Evolutionary conservation across 2,797 vertebrate genomes (phyloP), one percentile per base, ranked within the genome.

Genomic region (Coilia nasus): DNA sequence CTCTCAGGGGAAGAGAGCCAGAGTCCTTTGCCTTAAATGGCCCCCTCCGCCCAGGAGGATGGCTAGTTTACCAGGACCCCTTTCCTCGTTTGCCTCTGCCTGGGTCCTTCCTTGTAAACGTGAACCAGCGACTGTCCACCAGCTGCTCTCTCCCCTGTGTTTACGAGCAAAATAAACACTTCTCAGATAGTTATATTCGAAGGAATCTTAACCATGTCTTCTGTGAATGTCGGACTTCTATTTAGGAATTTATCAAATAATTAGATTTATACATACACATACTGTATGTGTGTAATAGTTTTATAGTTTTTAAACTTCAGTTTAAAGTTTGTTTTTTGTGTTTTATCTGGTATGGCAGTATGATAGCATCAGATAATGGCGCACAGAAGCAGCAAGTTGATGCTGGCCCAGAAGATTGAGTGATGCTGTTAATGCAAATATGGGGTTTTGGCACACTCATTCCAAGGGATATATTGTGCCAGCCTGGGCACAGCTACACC

Each of bases 11-110:
- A 75, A 6, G 28, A 44, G 31, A n/a, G 35, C 31, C 35, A 78
- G 31, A 19, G 15, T 44, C 5, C 71, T 41, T 78, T 78, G 41
- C 71, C 71, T 44, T 78, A 78, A 31, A 78, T 78, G 71, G 71
- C 35, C 71, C 71, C 71, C 31, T 44, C 14, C 12, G 19, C 31
- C 19, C 31, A 15, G 17, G 28, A 75, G 14, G 4, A 4, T 14
- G 5, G 31, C 15, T 35, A 41, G 31, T 71, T 71, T 71, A 71
- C 31, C 31, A 31, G 31, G 64, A 35, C 12, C 64, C 64, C 64
- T 6, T 7, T 15, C 35, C 17, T 44, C 31, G 2, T 7, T 54
- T 54, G 50, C 50, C 50, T 78, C 35, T 41, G 17, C 19, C 71
- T n/a, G 6, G 15, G 11, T 35, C 64, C 59, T 60, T 60, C 21